A percentile compares a stretch with the other conserved stretches of the same genome.
Conservation (phyloP, 1,140 invertebrate species). For the Sitobion miscanthi region DNA sequence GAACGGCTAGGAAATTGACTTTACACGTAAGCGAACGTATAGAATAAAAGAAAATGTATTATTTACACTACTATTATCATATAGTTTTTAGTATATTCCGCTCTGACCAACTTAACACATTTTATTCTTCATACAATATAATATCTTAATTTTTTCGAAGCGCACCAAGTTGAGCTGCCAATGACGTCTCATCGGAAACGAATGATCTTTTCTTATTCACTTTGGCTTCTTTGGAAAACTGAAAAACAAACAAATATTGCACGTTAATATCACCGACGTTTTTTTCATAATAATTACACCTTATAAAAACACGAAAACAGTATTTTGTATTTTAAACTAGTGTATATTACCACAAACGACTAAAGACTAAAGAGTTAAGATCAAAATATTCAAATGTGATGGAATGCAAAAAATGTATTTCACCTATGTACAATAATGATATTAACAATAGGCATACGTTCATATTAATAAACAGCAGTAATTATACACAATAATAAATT, state of each 20-base stretch:
- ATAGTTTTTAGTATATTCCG: slow-evolving; percentile 18
- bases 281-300: neutral
- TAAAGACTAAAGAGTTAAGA: neutral
- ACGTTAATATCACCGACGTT: neutral
- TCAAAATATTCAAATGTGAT: neutral
- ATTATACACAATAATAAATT: too few relatives aligned
- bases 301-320: neutral
- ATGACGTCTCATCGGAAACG: slow-evolving; percentile 35
- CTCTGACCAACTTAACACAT: neutral
- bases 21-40: slow-evolving; percentile 38
- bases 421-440: too few relatives aligned
- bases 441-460: too few relatives aligned
- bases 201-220: slow-evolving; percentile 29
- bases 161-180: slow-evolving; percentile 44
- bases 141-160: slow-evolving; percentile 44
- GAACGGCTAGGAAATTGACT: neutral
- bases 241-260: slow-evolving; percentile 3
- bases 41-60: slow-evolving; percentile 24
- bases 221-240: slow-evolving; percentile 25
- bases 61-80: slow-evolving; percentile 43
- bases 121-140: neutral
- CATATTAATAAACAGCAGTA: too few relatives aligned
- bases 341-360: neutral
- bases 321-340: neutral
- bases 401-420: neutral